Evolutionary conservation across 2,888 invertebrate species (phyloP), one percentile per base, ranked within the genome.

Genomic region (Mesorhabditis spiculigera): DNA sequence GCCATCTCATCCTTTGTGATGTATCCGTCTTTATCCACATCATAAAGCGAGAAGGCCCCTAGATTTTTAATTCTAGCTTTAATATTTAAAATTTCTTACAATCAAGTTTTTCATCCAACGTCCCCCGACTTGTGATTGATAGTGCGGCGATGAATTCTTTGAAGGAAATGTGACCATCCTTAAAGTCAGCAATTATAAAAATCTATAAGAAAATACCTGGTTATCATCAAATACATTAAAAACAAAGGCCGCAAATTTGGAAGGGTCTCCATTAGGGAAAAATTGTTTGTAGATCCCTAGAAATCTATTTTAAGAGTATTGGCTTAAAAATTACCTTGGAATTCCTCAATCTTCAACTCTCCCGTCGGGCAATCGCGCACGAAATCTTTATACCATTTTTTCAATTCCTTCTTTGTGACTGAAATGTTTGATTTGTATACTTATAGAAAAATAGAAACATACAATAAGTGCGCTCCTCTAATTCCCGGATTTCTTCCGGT

Each of bases 221-320:
- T 96, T 96, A 89, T 95, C 94, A 88, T 96, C 96, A 88, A 97
- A 97, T 68, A 97, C 97, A 86, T 95, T 92, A 90, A 97, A 97
- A 74, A 97, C 96, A 86, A 96, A 90, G 69, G 94, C 93, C 66
- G 97, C 96, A 87, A 97, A 98, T 89, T 96, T 97, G 86, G 95
- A 94, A 58, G 97, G 95, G 89, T 97, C 95, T 80, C 97, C 97
- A 90, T 96, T 94, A 69, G 97, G 97, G 88, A 98, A 97, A 90
- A 98, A 97, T 89, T 97, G 95, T 89, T 94, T 94, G 90, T 97
- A 98, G 45, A 78, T 77, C 42, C 66, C 67, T 61, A 67, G 66
- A 66, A 69, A 41, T n/a, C n/a, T 50, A 5, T 41, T 43, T 10
- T 65, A 88, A 96, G 96, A 13, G 58, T 50, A 50, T 50, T 50